These are phyloP conservation scores for Pluvianellus socialis DNA, from an alignment of 2,113 vertebrate species.

Conservation along the genomic window DNA sequence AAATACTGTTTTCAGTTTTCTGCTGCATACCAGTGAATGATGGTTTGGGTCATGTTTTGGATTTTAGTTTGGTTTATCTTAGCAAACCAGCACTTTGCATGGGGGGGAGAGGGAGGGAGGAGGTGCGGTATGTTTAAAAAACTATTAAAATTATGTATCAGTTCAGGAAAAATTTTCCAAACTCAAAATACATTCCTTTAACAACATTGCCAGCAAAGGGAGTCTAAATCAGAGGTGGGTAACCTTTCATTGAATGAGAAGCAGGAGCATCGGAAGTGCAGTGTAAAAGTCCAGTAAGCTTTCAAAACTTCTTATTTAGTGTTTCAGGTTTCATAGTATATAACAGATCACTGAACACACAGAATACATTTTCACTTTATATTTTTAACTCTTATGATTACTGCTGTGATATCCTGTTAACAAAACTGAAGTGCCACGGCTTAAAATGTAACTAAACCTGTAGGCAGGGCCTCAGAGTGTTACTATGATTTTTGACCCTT, in stretches of 20 bases:
- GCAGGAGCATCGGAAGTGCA: background rate
- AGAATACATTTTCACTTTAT: background rate
- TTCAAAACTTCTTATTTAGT: background rate
- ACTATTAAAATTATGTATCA: background rate
- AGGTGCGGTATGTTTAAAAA: background rate
- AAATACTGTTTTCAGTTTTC: background rate
- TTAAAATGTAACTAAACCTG: background rate
- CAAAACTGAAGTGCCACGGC: background rate
- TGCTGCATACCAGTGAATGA: background rate
- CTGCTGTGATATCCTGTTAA: background rate
- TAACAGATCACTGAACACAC: background rate
- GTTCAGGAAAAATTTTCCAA: background rate
- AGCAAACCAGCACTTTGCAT: background rate
- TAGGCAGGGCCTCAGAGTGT: background rate
- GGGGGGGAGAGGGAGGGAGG: too few relatives aligned
- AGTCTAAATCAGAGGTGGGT: background rate
- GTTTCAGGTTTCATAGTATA: background rate
- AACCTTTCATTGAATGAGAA: background rate
- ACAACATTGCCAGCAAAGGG: background rate
- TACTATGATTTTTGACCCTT: background rate
- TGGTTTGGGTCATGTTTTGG: background rate
- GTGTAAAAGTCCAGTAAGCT: background rate
- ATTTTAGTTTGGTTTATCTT: background rate
- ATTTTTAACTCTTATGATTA: background rate
- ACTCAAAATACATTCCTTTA: background rate